Conservation (phyloP, 2,888 invertebrate species). For the Idaea aversata region DNA sequence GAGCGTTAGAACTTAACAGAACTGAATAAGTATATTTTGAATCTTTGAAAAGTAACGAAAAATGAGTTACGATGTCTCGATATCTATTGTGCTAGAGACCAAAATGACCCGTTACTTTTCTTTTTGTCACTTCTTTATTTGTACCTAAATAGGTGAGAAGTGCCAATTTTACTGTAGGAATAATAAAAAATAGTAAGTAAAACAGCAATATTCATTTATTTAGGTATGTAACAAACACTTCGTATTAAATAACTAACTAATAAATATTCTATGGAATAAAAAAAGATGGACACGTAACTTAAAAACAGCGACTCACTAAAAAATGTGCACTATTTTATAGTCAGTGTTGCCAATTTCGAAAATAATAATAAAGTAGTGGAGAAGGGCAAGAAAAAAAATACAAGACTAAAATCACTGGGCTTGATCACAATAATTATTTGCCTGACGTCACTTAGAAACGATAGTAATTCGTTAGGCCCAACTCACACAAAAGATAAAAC, state of each 20-base stretch:
- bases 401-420: background rate
- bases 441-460: background rate
- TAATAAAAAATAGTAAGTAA: background rate
- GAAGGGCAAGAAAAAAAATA: background rate
- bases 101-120: no score
- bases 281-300: background rate
- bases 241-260: background rate
- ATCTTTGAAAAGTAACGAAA: no score
- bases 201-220: background rate
- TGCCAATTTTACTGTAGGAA: no score
- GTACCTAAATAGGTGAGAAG: no score
- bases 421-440: background rate
- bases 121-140: no score
- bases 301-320: background rate
- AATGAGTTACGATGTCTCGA: no score
- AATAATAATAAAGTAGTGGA: background rate
- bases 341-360: background rate
- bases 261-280: constrained; percentile 5
- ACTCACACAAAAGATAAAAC: no score
- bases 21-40: no score
- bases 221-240: constrained; percentile 4
- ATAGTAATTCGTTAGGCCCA: no score
- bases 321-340: background rate
- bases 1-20: no score
- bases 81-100: no score